Evolutionary conservation across 2,113 vertebrate species (phyloP).

Genomic region (Tupaia tana): DNA sequence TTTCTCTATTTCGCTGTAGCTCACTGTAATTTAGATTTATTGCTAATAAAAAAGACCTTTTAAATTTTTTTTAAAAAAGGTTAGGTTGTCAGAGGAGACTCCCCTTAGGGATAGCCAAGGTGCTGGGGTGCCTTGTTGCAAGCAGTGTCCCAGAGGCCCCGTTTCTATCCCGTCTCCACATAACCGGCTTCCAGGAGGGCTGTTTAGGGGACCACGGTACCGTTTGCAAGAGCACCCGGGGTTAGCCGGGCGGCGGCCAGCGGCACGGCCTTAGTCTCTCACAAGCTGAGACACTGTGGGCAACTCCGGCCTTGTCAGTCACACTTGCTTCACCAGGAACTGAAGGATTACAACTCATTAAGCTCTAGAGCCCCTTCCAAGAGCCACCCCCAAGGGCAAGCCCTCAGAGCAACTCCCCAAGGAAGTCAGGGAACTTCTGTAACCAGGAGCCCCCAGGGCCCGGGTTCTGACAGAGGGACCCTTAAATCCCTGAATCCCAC

Average conservation of each 20-base stretch:
- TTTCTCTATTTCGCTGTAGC: neutral
- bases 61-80: neutral
- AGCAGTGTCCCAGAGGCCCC: accelerated
- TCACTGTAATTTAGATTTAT: neutral
- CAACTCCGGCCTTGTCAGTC: neutral
- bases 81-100: neutral
- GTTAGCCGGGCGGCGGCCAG: accelerated
- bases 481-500: neutral
- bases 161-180: accelerated
- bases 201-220: neutral
- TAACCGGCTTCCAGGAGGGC: accelerated
- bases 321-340: neutral
- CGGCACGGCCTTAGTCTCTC: neutral
- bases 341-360: neutral
- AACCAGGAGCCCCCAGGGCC: neutral
- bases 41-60: neutral
- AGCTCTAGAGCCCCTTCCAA: neutral
- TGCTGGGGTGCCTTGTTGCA: accelerated
- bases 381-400: no score
- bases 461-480: neutral
- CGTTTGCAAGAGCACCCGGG: accelerated
- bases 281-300: no score
- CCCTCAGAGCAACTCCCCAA: neutral
- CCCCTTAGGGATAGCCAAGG: neutral
- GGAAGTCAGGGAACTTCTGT: neutral